Percentiles rank a stretch among this genome's conserved stretches.
phyloP scores from a whole-genome alignment of 2,113 vertebrate species.

The Psittacus erithacus region DNA sequence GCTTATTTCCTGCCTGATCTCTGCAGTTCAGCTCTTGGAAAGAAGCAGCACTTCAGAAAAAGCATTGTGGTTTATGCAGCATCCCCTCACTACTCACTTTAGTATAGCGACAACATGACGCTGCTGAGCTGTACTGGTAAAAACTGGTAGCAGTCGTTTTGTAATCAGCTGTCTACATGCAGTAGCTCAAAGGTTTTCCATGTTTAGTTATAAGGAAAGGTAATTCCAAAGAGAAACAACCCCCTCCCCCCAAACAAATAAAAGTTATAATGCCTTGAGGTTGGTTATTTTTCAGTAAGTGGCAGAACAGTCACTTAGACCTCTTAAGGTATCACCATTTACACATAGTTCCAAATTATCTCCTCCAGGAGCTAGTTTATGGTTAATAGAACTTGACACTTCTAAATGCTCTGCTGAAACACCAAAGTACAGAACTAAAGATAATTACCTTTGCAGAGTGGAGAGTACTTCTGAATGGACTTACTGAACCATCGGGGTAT shows the following conservation, averaged over 20 bases:
- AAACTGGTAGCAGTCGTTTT: not conserved
- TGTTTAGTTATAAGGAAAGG: not conserved
- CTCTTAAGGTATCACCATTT: not conserved
- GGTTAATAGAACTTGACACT: slow-evolving; percentile 53
- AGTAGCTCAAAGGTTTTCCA: not conserved
- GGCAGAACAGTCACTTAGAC: not conserved
- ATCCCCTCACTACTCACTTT: not conserved
- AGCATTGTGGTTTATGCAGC: not conserved
- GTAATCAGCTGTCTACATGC: not conserved
- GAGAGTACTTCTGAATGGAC: slow-evolving; percentile 12
- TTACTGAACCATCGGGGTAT: not conserved
- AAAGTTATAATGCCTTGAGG: not conserved
- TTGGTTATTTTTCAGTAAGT: not conserved
- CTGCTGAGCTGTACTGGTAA: not conserved
- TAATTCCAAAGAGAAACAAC: not conserved
- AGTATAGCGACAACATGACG: not conserved
- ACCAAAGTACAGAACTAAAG: slow-evolving; percentile 25
- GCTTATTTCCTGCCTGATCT: not conserved
- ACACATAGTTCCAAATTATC: slow-evolving; percentile 35
- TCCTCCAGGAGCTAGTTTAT: not conserved
- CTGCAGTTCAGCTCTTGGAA: not conserved
- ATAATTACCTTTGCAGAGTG: slow-evolving; percentile 28
- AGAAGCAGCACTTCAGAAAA: not conserved
- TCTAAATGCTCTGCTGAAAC: slow-evolving; percentile 47
- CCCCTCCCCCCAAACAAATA: not conserved